A percentile compares a stretch with the other conserved stretches of the same genome.
phyloP scores from a whole-genome alignment of 2,888 invertebrate genomes.

The Brachyptera putata region DNA sequence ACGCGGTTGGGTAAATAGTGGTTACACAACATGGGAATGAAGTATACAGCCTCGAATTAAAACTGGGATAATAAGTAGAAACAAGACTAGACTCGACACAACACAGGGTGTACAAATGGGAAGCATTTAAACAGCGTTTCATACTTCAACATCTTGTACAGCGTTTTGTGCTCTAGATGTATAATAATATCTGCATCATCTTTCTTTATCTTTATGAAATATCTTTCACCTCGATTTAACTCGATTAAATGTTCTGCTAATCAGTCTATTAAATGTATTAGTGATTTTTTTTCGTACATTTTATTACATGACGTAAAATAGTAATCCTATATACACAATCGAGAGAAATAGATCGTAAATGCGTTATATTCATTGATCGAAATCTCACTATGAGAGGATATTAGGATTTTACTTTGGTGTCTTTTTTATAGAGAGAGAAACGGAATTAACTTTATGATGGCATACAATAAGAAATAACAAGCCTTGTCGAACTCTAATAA shows the following conservation, averaged over 20 bases:
- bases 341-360: neutral
- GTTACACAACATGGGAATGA: neutral
- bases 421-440: neutral
- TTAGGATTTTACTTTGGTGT: neutral
- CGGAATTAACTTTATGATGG: constrained; percentile 1
- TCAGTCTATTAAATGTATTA: too few species aligned
- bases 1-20: constrained; percentile 10
- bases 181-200: too few species aligned
- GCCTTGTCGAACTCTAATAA: constrained; percentile 1
- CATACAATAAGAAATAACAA: constrained; percentile 3
- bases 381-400: neutral
- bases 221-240: too few species aligned
- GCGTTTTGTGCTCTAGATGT: too few species aligned
- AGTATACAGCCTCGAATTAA: constrained; percentile 2
- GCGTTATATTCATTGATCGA: neutral
- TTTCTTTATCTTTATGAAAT: too few species aligned
- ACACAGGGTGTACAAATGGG: neutral
- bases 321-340: constrained; percentile 1
- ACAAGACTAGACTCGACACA: neutral
- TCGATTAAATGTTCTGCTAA: too few species aligned
- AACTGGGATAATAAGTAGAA: constrained; percentile 1
- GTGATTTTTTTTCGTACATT: neutral
- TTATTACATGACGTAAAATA: constrained; percentile 2
- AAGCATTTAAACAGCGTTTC: neutral
- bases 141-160: too few species aligned